Conservation (phyloP, 2,888 invertebrate genomes). For the Tetragnatha montana region DNA sequence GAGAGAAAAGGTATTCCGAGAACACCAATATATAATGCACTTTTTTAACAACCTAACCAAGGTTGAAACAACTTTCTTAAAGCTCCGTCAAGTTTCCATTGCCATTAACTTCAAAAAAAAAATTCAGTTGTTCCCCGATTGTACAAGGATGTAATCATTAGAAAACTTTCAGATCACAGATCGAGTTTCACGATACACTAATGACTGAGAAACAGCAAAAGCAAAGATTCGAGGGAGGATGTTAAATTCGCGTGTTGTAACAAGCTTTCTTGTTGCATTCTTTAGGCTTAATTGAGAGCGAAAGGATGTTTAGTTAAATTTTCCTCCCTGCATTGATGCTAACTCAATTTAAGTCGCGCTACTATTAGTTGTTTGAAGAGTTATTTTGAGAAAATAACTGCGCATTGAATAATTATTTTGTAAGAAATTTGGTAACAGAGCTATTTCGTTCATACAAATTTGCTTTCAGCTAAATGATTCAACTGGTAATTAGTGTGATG, state of each 20-base stretch:
- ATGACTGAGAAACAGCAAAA: not conserved
- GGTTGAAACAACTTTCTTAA: not conserved
- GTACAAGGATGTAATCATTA: not conserved
- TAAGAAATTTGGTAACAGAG: no score
- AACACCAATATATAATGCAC: not conserved
- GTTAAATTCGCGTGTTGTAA: not conserved
- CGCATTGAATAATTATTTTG: no score
- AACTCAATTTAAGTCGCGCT: no score
- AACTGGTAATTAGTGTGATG: no score
- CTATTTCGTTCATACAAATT: no score
- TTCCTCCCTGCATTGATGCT: no score
- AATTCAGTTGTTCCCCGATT: conserved; percentile 3
- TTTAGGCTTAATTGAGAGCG: not conserved
- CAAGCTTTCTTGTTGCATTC: not conserved
- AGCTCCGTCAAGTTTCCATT: not conserved
- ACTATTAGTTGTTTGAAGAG: no score
- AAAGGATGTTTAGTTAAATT: no score
- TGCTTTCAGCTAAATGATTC: no score
- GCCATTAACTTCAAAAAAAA: not conserved
- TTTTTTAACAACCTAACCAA: not conserved
- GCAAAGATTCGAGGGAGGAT: not conserved
- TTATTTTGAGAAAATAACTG: no score
- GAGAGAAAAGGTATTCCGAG: not conserved
- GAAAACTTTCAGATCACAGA: not conserved
- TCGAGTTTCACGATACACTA: not conserved